These are phyloP conservation scores for Candidula unifasciata DNA, from an alignment of 2,888 invertebrate species.

Conservation along the genomic window DNA sequence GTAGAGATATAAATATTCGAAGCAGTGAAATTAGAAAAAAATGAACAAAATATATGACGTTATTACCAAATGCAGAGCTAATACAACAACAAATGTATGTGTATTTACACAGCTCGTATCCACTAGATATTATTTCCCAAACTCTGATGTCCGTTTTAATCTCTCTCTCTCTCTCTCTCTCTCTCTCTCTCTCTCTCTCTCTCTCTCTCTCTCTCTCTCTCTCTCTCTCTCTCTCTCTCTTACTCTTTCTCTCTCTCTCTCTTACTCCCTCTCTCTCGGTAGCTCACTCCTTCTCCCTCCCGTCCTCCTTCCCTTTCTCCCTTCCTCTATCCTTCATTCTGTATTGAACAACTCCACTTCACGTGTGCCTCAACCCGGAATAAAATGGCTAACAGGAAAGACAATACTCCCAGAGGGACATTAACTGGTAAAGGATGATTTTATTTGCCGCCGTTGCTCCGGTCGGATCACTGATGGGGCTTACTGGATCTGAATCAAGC, in stretches of 20 bases:
- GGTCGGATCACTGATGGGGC: slow-evolving; percentile 51
- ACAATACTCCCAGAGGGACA: slow-evolving; percentile 47
- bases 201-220: slow-evolving; percentile 13
- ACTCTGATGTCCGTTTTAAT: not conserved
- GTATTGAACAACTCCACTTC: not conserved
- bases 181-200: slow-evolving; percentile 5
- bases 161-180: slow-evolving; percentile 7
- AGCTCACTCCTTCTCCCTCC: not conserved
- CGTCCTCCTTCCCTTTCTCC: not conserved
- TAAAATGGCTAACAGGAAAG: slow-evolving; percentile 41
- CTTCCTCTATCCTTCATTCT: not conserved
- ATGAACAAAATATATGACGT: not conserved
- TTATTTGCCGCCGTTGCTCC: slow-evolving; percentile 53
- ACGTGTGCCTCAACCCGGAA: slow-evolving; percentile 11
- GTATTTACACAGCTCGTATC: slow-evolving; percentile 3
- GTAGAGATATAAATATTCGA: not conserved
- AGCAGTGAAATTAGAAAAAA: not conserved
- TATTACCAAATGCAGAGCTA: not conserved
- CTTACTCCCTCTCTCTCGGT: slow-evolving; percentile 21
- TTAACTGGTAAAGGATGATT: slow-evolving; percentile 50
- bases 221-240: not conserved
- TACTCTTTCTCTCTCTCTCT: not conserved
- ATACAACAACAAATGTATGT: slow-evolving; percentile 22
- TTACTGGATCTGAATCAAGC: slow-evolving; percentile 53
- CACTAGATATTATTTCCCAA: not conserved